Percentiles rank a stretch among this genome's conserved stretches.
Evolutionary conservation across 2,113 vertebrate species (phyloP).

Genomic region (Cyanoliseus patagonus): DNA sequence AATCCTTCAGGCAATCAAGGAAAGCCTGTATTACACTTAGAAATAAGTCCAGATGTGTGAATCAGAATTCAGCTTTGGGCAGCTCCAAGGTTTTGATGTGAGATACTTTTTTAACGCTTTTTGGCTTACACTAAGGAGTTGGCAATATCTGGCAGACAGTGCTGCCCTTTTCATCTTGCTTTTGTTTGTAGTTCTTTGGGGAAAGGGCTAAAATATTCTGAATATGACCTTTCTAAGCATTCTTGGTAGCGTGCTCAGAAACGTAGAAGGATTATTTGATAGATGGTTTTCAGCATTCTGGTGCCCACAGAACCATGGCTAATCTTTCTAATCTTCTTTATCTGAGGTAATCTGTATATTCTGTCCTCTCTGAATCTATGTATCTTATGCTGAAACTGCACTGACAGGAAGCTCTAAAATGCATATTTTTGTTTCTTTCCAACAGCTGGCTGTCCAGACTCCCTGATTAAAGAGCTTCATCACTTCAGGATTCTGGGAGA

Average conservation of each 20-base stretch:
- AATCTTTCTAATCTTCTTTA: conserved; percentile 64
- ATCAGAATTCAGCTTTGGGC: conserved; percentile 18
- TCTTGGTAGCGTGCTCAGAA: conserved; percentile 18
- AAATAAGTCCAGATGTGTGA: neutral
- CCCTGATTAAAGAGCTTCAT: conserved; percentile 90
- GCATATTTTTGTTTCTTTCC: conserved; percentile 52
- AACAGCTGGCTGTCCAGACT: conserved; percentile 86
- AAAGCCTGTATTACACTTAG: neutral
- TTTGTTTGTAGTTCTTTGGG: conserved; percentile 46
- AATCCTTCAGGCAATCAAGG: neutral
- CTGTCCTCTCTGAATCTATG: neutral
- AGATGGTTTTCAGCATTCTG: conserved; percentile 29
- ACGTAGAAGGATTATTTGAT: conserved; percentile 37
- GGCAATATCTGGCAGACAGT: neutral
- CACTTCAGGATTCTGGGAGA: conserved; percentile 91
- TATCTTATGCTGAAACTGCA: neutral
- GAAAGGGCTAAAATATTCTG: conserved; percentile 28
- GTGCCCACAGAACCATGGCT: neutral
- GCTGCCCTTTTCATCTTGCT: conserved; percentile 50
- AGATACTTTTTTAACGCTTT: conserved; percentile 42
- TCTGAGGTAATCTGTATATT: conserved; percentile 51
- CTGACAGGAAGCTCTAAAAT: conserved; percentile 18
- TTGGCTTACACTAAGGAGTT: neutral
- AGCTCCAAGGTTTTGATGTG: neutral
- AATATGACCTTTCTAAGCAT: conserved; percentile 41